phyloP scores from a whole-genome alignment of 2,113 vertebrate species.

The Emydocephalus ijimae region DNA sequence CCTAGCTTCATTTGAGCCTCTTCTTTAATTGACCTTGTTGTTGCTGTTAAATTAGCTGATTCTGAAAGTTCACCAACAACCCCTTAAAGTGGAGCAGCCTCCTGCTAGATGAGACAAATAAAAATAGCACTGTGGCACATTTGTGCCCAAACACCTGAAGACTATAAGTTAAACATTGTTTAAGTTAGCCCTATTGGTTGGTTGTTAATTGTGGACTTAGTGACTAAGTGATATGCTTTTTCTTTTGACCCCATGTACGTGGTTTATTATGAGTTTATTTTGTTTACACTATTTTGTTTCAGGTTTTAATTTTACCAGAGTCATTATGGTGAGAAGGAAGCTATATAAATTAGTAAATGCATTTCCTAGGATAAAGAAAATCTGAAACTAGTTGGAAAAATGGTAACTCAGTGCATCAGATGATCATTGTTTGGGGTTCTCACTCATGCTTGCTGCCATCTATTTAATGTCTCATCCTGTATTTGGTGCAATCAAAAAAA shows the following conservation, averaged over 20 bases:
- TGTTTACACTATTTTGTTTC: background rate
- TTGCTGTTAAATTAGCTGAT: background rate
- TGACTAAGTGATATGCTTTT: background rate
- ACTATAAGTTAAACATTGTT: background rate
- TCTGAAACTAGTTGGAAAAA: background rate
- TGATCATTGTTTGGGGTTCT: background rate
- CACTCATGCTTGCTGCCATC: background rate
- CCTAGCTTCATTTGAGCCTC: background rate
- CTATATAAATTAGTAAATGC: background rate
- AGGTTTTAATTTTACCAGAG: background rate
- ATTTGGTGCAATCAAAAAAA: background rate
- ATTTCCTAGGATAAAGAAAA: background rate
- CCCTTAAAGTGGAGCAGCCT: background rate
- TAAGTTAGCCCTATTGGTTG: background rate
- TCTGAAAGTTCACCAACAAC: background rate
- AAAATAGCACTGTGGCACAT: background rate
- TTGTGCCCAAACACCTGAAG: background rate
- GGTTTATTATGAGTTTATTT: background rate
- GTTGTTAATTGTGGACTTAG: background rate
- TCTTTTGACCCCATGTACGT: background rate
- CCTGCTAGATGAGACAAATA: background rate
- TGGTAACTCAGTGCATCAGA: accelerated
- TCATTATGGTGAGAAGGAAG: background rate
- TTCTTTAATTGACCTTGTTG: background rate
- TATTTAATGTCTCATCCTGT: background rate